phyloP scores from a whole-genome alignment of 2,797 vertebrate species.

The Acanthis flammea region DNA sequence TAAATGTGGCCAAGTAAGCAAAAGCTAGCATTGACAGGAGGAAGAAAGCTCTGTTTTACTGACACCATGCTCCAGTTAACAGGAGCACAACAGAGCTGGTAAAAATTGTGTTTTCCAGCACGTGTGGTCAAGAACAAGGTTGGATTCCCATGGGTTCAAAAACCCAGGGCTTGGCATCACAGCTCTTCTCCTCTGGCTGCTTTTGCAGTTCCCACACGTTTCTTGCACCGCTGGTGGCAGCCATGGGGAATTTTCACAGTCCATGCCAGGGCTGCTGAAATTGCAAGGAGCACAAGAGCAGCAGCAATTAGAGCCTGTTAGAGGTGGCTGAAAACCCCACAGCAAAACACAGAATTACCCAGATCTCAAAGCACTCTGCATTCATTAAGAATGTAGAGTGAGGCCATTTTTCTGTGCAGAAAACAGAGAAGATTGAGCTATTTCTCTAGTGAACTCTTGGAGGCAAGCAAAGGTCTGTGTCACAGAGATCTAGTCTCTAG shows the following conservation, averaged over 20 bases:
- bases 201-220: not conserved
- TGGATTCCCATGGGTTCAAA: not conserved
- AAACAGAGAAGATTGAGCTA: not conserved
- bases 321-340: not conserved
- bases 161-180: not conserved
- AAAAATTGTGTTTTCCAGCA: not conserved
- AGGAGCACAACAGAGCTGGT: not conserved
- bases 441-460: not conserved
- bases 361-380: not conserved
- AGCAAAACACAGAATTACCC: not conserved
- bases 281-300: not conserved
- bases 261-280: not conserved
- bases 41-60: not conserved
- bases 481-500: not conserved
- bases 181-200: not conserved
- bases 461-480: not conserved
- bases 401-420: not conserved
- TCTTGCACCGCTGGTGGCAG: not conserved
- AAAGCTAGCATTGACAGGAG: not conserved
- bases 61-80: not conserved
- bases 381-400: not conserved
- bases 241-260: not conserved
- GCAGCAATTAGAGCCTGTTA: not conserved
- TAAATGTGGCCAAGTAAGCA: not conserved
- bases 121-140: not conserved